Evolutionary conservation across 2,797 vertebrate genomes (phyloP).

Genomic region (Mormyrus proboscirostris): DNA sequence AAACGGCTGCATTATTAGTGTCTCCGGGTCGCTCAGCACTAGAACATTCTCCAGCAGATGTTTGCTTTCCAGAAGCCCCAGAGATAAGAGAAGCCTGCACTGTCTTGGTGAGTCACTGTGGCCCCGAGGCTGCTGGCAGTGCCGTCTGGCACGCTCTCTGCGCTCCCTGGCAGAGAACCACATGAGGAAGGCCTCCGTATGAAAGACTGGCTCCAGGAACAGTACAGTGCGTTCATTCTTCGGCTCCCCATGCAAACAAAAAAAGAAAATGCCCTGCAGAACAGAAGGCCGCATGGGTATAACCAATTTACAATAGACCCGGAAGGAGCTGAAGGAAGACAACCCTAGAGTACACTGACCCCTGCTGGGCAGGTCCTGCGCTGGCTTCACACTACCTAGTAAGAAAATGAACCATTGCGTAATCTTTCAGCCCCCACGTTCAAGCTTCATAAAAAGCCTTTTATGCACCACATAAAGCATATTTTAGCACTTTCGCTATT

Average conservation of each 20-base stretch:
- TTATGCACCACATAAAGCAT: background rate
- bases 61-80: constrained; percentile 1
- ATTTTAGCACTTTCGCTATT: background rate
- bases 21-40: background rate
- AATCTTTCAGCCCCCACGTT: background rate
- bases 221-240: background rate
- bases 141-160: background rate
- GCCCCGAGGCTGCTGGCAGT: background rate
- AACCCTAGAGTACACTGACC: background rate
- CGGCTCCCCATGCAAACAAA: background rate
- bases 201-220: background rate
- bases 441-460: background rate
- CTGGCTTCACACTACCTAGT: background rate
- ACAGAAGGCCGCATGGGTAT: constrained; percentile 9
- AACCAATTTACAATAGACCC: background rate
- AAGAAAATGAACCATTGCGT: background rate
- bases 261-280: background rate
- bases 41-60: background rate
- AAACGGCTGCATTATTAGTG: background rate
- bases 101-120: background rate
- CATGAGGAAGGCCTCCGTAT: background rate
- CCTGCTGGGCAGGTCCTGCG: background rate
- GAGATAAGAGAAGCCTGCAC: background rate
- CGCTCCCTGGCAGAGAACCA: background rate
- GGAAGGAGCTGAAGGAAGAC: background rate